Conservation (phyloP, 2,797 vertebrate genomes). For the Buphagus erythrorhynchus region DNA sequence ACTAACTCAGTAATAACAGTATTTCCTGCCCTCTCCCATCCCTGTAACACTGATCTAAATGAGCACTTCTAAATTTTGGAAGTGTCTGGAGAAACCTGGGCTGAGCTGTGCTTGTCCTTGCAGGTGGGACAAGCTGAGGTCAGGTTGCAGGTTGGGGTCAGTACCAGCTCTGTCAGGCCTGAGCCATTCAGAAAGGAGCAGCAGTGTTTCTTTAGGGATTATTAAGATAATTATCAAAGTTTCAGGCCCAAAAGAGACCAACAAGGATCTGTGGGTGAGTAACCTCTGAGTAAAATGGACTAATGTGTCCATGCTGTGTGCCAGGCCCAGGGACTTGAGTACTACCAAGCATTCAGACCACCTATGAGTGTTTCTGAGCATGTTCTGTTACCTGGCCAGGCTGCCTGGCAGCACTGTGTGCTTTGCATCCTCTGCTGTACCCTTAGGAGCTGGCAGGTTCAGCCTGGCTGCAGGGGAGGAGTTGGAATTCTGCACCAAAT, state of each 20-base stretch:
- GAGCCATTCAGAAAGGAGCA: neutral
- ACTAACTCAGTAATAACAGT: neutral
- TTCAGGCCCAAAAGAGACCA: neutral
- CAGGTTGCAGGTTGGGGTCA: neutral
- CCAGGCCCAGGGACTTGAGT: neutral
- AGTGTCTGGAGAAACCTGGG: neutral
- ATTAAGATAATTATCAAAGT: neutral
- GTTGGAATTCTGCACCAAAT: neutral
- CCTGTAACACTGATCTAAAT: neutral
- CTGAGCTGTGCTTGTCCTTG: neutral
- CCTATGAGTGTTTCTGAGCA: neutral
- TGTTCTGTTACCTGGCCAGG: neutral
- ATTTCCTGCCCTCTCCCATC: neutral
- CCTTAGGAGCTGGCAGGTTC: neutral
- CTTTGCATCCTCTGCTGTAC: neutral
- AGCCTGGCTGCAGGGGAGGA: neutral
- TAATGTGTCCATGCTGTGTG: neutral
- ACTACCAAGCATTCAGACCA: neutral
- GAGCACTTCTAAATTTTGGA: neutral
- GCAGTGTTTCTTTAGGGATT: neutral
- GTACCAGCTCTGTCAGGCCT: neutral
- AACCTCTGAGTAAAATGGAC: neutral
- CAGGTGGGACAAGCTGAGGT: neutral
- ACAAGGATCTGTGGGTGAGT: neutral
- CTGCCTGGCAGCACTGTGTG: fast-evolving